phyloP scores from a whole-genome alignment of 2,888 invertebrate species.

The Ptilodon capucinus region DNA sequence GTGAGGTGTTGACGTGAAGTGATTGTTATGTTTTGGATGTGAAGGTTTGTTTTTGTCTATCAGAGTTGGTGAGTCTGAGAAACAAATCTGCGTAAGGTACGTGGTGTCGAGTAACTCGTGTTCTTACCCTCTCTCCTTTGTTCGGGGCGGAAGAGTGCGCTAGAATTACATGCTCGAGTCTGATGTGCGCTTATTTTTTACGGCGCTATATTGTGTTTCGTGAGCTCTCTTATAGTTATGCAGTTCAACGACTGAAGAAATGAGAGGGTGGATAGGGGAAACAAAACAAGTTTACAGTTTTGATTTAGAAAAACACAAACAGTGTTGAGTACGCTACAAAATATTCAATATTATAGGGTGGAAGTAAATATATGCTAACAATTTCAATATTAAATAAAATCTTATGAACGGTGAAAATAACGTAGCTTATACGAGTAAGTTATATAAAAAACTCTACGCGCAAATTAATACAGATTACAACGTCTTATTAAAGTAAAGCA shows the following conservation, averaged over 20 bases:
- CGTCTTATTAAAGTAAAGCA: too few species aligned
- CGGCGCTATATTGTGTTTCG: slow-evolving; percentile 78
- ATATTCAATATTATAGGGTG: not conserved
- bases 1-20: slow-evolving; percentile 48
- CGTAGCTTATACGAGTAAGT: too few species aligned
- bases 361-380: too few species aligned
- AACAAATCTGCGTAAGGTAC: slow-evolving; percentile 82
- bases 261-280: slow-evolving; percentile 67
- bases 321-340: not conserved
- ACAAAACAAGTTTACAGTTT: slow-evolving; percentile 71
- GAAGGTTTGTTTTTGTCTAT: slow-evolving; percentile 62
- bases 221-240: slow-evolving; percentile 73
- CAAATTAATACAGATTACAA: not conserved
- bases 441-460: too few species aligned
- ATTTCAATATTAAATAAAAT: too few species aligned
- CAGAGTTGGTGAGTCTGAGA: slow-evolving; percentile 59
- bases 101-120: slow-evolving; percentile 83
- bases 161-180: slow-evolving; percentile 82
- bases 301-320: slow-evolving; percentile 40
- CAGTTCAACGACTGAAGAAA: slow-evolving; percentile 79
- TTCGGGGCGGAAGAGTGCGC: slow-evolving; percentile 82
- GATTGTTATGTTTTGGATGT: slow-evolving; percentile 47
- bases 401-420: too few species aligned
- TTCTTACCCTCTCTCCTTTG: slow-evolving; percentile 82
- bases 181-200: slow-evolving; percentile 83